These are phyloP conservation scores for Agrochola circellaris DNA, from an alignment of 2,888 invertebrate genomes.

Conservation along the genomic window DNA sequence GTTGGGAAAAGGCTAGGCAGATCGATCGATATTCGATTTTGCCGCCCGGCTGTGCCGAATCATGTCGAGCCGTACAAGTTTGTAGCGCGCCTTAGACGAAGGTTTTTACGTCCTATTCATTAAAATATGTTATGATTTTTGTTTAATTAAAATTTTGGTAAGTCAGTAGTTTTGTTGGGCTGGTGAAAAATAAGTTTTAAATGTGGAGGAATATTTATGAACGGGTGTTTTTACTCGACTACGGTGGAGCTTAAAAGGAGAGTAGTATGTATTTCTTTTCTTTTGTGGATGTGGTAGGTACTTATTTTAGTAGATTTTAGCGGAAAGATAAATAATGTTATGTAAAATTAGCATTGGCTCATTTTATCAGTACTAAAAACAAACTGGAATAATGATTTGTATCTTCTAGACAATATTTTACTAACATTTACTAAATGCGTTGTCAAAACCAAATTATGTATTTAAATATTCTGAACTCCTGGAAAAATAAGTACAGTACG, in stretches of 20 bases:
- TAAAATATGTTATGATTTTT: slow-evolving; percentile 38
- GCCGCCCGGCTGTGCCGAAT: neutral
- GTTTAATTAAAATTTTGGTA: slow-evolving; percentile 5
- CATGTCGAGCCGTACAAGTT: neutral
- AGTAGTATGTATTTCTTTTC: too few relatives aligned
- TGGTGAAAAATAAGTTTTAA: neutral
- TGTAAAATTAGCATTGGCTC: neutral
- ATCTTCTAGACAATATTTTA: neutral
- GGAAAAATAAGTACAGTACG: neutral
- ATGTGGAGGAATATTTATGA: neutral
- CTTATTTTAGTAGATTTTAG: too few relatives aligned
- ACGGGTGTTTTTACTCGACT: neutral
- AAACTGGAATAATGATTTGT: neutral
- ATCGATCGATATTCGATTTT: too few relatives aligned
- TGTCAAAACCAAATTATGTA: neutral
- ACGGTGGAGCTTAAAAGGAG: too few relatives aligned
- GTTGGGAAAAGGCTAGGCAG: too few relatives aligned
- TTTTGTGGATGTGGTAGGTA: too few relatives aligned
- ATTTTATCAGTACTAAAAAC: neutral
- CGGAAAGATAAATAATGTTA: neutral
- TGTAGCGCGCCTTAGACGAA: slow-evolving; percentile 21
- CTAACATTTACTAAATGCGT: neutral
- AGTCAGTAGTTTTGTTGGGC: neutral
- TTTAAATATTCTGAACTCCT: neutral
- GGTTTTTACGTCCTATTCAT: slow-evolving; percentile 53